These are phyloP conservation scores for Propithecus coquereli DNA, from an alignment of 2,113 vertebrate genomes.

Conservation along the genomic window DNA sequence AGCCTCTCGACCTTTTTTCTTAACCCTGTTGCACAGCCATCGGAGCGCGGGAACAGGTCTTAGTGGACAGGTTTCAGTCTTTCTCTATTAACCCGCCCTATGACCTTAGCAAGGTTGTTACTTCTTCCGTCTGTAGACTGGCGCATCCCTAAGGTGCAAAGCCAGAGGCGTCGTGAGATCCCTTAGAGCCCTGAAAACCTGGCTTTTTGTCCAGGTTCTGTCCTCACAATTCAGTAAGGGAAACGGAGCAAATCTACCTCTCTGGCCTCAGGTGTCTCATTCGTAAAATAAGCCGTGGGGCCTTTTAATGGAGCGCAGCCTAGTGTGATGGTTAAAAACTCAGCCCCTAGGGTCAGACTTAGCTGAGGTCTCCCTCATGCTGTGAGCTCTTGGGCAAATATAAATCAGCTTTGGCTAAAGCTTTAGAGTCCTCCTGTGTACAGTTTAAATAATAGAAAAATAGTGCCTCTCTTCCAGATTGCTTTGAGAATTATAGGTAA, in stretches of 20 bases:
- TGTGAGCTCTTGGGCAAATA: neutral
- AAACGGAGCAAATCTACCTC: neutral
- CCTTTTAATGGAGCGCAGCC: neutral
- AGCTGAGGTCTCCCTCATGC: neutral
- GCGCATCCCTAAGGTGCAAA: neutral
- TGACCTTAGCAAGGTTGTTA: neutral
- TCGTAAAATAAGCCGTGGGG: neutral
- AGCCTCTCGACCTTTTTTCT: neutral
- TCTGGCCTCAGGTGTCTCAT: neutral
- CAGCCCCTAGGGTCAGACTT: neutral
- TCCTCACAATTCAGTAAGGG: neutral
- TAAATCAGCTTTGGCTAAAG: neutral
- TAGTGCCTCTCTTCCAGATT: neutral
- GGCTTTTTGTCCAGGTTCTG: neutral
- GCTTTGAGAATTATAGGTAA: neutral
- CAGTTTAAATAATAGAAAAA: neutral
- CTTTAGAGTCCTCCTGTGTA: neutral
- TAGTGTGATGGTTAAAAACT: neutral
- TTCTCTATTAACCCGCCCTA: too few relatives aligned
- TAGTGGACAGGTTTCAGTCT: neutral
- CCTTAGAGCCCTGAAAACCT: neutral
- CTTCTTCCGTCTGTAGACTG: neutral
- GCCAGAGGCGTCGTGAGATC: neutral
- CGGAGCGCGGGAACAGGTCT: neutral
- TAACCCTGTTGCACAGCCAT: fast-evolving